Evolutionary conservation across 2,888 invertebrate genomes (phyloP), one percentile per base, ranked within the genome.

Genomic region (Chrysolina haemoptera): DNA sequence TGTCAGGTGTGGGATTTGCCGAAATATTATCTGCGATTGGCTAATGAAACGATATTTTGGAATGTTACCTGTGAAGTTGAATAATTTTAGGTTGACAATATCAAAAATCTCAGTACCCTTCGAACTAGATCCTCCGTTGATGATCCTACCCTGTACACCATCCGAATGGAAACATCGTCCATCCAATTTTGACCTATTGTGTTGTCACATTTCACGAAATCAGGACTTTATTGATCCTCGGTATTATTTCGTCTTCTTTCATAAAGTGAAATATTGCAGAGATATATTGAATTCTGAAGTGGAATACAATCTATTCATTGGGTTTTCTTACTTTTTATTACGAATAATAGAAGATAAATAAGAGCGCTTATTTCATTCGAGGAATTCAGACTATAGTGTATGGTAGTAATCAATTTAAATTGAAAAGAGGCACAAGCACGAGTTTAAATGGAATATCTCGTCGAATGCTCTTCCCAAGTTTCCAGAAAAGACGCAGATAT

Each of bases 201-300:
- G 64, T 65, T 65, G 67, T 73, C 48, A 69, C 68, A 68, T 64
- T 65, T 62, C 72, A 48, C 64, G 46, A 62, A 41, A 72, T 68
- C 63, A 43, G 62, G 65, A 59, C 69, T 65, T 69, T 73, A 73
- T 73, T 69, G 69, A 69, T 46, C 63, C 22, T 48, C 46, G 18
- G 18, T 14, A 12, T 27, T 14, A 59, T 22, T 59, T 69, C 65
- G 53, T 27, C 27, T 41, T 68, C 55, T 70, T 70, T 70, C 70
- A 53, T 67, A 63, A 63, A 55, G 67, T 70, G 67, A 74, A 74
- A 68, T 74, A 74, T 70, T 67, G 63, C 20, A 35, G 53, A 70
- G 50, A 70, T 53, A 63, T 68, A 74, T 71, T 71, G 74, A 74
- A 74, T 71, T 74, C 68, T 74, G 63, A 41, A 74, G 74, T 68